These are phyloP conservation scores for Dysmachus trigonus DNA, from an alignment of 2,888 invertebrate genomes.

Conservation along the genomic window DNA sequence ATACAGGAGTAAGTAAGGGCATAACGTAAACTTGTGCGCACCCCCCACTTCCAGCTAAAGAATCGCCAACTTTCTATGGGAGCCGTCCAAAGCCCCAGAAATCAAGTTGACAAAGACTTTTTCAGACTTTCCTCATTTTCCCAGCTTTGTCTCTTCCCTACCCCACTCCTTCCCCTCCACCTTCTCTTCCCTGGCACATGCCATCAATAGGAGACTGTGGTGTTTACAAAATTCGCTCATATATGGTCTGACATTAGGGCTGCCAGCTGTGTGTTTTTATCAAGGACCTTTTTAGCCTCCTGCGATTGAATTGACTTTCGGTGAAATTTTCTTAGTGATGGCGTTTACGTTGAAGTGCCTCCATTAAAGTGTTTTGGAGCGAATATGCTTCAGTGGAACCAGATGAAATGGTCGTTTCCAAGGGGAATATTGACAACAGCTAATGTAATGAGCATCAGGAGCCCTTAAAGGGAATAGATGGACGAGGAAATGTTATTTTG, in stretches of 20 bases:
- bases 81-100: background rate
- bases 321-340: background rate
- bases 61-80: background rate
- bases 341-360: background rate
- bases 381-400: background rate
- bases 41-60: background rate
- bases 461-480: background rate
- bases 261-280: conserved; percentile 4
- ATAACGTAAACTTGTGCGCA: background rate
- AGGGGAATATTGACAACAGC: background rate
- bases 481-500: background rate
- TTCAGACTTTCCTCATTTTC: background rate
- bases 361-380: background rate
- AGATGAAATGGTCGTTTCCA: background rate
- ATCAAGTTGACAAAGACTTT: background rate
- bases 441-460: background rate
- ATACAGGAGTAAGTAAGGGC: background rate
- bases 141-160: background rate
- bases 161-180: background rate
- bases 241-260: background rate
- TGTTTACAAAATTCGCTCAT: conserved; percentile 13
- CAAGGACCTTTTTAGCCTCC: background rate
- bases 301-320: background rate
- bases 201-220: background rate
- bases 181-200: background rate